A percentile compares a stretch with the other conserved stretches of the same genome.
phyloP scores from a whole-genome alignment of 2,888 invertebrate species.

The Phyto melanocephala region DNA sequence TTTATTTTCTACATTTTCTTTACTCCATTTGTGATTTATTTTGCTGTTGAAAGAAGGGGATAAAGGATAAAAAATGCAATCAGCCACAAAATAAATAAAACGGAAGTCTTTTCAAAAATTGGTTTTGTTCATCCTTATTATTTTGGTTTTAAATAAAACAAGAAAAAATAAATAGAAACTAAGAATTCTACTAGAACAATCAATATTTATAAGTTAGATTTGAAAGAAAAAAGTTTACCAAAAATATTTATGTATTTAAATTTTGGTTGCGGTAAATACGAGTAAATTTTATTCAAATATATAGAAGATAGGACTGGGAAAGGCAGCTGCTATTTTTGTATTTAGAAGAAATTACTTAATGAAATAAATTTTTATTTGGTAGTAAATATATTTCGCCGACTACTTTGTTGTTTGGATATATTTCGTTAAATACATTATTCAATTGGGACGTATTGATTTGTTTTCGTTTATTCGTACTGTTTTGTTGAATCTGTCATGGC shows the following conservation, averaged over 20 bases:
- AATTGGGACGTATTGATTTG: too few relatives aligned
- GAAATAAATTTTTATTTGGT: too few relatives aligned
- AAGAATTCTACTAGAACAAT: conserved; percentile 20
- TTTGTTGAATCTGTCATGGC: too few relatives aligned
- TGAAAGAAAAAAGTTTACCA: not conserved
- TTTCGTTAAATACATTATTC: too few relatives aligned
- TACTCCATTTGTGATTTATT: not conserved
- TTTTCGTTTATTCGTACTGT: too few relatives aligned
- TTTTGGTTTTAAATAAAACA: not conserved
- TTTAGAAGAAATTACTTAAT: too few relatives aligned
- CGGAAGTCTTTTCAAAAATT: conserved; percentile 21
- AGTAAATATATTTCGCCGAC: too few relatives aligned
- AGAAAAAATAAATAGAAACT: not conserved
- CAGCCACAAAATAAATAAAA: conserved; percentile 31
- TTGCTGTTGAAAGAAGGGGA: not conserved
- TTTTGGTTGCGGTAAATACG: not conserved
- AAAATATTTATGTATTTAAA: not conserved
- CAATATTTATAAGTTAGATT: not conserved
- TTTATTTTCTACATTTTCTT: not conserved
- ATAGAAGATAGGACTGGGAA: too few relatives aligned
- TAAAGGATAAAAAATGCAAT: conserved; percentile 14
- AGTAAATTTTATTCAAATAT: too few relatives aligned
- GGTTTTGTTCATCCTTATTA: not conserved
- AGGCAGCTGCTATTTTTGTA: too few relatives aligned
- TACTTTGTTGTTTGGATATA: too few relatives aligned